phyloP scores from a whole-genome alignment of 1,140 invertebrate species.

The Hyphantria cunea region DNA sequence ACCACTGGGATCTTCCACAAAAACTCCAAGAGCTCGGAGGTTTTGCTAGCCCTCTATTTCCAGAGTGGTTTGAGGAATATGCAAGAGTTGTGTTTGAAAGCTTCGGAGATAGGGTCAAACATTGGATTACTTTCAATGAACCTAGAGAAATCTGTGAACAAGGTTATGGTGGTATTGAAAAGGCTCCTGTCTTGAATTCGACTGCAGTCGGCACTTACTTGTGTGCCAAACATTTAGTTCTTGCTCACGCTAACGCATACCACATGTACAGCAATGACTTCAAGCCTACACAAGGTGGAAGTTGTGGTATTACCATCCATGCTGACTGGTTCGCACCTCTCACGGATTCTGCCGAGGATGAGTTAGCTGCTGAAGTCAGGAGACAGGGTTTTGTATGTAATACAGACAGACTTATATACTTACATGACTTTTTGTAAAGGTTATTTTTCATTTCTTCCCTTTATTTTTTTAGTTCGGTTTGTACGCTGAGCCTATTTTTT shows the following conservation, averaged over 20 bases:
- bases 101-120: conserved; percentile 78
- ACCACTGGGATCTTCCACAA: conserved; percentile 69
- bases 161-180: conserved; percentile 58
- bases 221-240: conserved; percentile 81
- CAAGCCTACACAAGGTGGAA: conserved; percentile 56
- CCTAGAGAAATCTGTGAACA: conserved; percentile 65
- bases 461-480: conserved; percentile 79
- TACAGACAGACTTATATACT: background rate
- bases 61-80: conserved; percentile 82
- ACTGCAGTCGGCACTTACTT: conserved; percentile 72
- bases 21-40: conserved; percentile 64
- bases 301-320: conserved; percentile 83
- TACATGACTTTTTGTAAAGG: background rate
- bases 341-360: conserved; percentile 72
- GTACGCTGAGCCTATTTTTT: conserved; percentile 83
- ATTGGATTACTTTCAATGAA: conserved; percentile 81
- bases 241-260: conserved; percentile 82
- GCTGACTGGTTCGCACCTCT: conserved; percentile 81
- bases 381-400: conserved; percentile 46
- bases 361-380: conserved; percentile 73
- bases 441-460: background rate
- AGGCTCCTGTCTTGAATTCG: conserved; percentile 55
- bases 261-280: conserved; percentile 64
- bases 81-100: conserved; percentile 76
- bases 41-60: conserved; percentile 56